Percentiles rank a stretch among this genome's conserved stretches.
These are phyloP conservation scores for Lamellibrachia columna DNA, from an alignment of 2,888 invertebrate genomes.

Conservation along the genomic window DNA sequence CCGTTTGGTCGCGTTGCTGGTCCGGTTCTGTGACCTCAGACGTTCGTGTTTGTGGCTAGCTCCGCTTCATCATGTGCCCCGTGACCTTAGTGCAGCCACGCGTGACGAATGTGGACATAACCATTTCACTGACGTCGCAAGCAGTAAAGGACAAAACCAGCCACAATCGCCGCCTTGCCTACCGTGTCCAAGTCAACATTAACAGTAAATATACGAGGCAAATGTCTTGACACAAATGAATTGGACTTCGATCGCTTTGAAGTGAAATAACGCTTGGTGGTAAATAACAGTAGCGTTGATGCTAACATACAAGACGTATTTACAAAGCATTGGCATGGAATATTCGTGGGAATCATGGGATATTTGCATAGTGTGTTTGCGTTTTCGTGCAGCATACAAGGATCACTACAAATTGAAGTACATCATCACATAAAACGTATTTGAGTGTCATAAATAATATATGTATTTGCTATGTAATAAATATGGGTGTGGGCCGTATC, in stretches of 20 bases:
- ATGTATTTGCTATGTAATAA: background rate
- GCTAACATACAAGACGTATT: background rate
- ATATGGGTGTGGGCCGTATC: background rate
- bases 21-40: background rate
- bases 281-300: background rate
- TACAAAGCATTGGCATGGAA: background rate
- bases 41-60: background rate
- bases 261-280: background rate
- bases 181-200: constrained; percentile 12
- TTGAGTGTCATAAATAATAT: background rate
- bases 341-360: background rate
- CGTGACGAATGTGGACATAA: constrained; percentile 1
- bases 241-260: background rate
- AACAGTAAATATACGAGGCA: background rate
- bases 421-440: background rate
- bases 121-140: background rate
- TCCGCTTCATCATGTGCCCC: background rate
- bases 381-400: background rate
- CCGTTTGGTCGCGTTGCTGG: background rate
- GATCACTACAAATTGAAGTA: background rate
- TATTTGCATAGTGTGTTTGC: background rate
- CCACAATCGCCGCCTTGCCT: background rate
- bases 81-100: background rate
- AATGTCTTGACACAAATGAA: constrained; percentile 5
- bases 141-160: background rate